phyloP scores from a whole-genome alignment of 2,888 invertebrate species.

The Boloria euphrosyne region DNA sequence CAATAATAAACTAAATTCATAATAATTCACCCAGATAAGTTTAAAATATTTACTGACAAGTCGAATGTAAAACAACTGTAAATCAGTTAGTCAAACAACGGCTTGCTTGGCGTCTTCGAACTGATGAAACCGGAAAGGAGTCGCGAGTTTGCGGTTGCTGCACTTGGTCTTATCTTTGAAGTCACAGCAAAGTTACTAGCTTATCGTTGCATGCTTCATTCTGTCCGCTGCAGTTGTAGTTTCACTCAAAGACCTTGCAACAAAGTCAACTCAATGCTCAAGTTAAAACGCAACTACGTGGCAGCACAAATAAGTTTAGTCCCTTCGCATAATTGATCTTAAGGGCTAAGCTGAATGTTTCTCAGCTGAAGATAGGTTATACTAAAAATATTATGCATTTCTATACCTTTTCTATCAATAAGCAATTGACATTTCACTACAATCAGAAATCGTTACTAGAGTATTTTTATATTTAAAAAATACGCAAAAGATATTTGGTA shows the following conservation, averaged over 20 bases:
- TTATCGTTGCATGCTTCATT: constrained; percentile 47
- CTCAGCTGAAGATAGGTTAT: too few species aligned
- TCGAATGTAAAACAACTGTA: constrained; percentile 8
- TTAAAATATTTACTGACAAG: background rate
- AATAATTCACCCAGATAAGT: too few species aligned
- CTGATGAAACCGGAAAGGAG: constrained; percentile 48
- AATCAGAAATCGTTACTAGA: too few species aligned
- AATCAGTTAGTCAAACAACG: constrained; percentile 27
- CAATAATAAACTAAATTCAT: too few species aligned
- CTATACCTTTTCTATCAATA: too few species aligned
- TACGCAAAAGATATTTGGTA: too few species aligned
- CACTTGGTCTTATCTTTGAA: constrained; percentile 52
- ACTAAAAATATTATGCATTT: too few species aligned
- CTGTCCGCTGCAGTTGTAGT: constrained; percentile 58
- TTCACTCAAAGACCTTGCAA: constrained; percentile 60
- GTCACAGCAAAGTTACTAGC: constrained; percentile 50
- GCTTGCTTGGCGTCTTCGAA: constrained; percentile 45
- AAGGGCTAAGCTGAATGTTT: background rate
- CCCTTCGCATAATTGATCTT: constrained; percentile 13
- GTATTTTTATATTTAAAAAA: too few species aligned
- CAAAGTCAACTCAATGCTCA: constrained; percentile 33
- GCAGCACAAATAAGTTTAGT: constrained; percentile 15
- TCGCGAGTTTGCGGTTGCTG: constrained; percentile 52
- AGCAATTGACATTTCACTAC: too few species aligned
- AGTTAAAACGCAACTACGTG: constrained; percentile 17